These are phyloP conservation scores for Cataglyphis rosenhaueri DNA, from an alignment of 2,888 invertebrate species.

Conservation along the genomic window DNA sequence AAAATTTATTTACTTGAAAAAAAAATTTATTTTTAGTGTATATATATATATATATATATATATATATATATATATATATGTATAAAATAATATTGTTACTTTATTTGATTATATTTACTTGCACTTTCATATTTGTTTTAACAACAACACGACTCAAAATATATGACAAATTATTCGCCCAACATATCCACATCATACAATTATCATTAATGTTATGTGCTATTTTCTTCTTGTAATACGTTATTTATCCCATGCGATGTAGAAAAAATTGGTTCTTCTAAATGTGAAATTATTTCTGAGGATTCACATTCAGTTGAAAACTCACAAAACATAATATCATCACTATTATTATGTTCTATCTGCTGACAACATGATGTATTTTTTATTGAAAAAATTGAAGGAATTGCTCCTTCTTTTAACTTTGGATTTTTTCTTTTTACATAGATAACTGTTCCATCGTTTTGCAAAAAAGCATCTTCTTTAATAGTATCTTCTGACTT, in stretches of 20 bases:
- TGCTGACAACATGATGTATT: neutral
- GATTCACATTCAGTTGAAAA: neutral
- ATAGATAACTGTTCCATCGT: neutral
- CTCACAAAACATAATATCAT: neutral
- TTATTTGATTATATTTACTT: constrained; percentile 16
- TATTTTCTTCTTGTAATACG: too few relatives aligned
- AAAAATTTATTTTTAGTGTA: too few relatives aligned
- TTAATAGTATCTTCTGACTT: constrained; percentile 21
- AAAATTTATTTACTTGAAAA: too few relatives aligned
- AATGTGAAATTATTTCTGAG: neutral
- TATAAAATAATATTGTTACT: neutral
- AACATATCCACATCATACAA: constrained; percentile 19
- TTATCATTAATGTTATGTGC: neutral
- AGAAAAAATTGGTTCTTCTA: neutral
- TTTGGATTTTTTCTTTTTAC: neutral
- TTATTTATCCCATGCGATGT: neutral
- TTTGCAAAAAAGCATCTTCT: constrained; percentile 6
- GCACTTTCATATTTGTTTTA: neutral
- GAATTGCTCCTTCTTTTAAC: constrained; percentile 2
- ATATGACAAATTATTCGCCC: neutral
- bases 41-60: too few relatives aligned
- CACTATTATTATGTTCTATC: neutral
- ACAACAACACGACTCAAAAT: constrained; percentile 4
- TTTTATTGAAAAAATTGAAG: constrained; percentile 6
- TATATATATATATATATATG: too few relatives aligned